Percentiles rank a stretch among this genome's conserved stretches.
These are phyloP conservation scores for Scytalopus superciliaris DNA, from an alignment of 2,113 vertebrate species.

Conservation along the genomic window DNA sequence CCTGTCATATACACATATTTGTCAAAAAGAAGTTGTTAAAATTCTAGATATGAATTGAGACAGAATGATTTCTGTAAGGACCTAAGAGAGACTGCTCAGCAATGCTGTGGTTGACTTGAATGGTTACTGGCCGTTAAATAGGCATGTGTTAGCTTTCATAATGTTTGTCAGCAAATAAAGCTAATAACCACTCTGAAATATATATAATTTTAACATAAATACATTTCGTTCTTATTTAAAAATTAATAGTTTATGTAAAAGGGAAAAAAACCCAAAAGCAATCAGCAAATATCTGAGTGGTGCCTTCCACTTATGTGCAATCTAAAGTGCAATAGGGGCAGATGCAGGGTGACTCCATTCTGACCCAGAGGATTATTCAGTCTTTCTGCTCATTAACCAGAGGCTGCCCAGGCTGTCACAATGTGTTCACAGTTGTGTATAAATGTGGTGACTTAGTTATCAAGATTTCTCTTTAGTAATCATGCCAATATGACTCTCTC, in stretches of 20 bases:
- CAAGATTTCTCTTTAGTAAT: neutral
- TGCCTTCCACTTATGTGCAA: neutral
- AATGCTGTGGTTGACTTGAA: neutral
- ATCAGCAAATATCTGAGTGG: neutral
- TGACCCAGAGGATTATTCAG: slow-evolving; percentile 59
- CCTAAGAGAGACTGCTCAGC: neutral
- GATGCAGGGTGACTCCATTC: neutral
- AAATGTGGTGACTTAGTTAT: slow-evolving; percentile 22
- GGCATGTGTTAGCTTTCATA: neutral
- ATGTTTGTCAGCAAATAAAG: slow-evolving; percentile 11
- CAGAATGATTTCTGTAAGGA: neutral
- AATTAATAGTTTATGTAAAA: slow-evolving; percentile 39
- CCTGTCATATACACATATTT: neutral
- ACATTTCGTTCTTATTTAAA: slow-evolving; percentile 29
- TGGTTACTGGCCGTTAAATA: neutral
- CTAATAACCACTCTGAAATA: slow-evolving; percentile 5
- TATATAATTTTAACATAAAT: slow-evolving; percentile 1
- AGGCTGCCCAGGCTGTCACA: slow-evolving; percentile 42
- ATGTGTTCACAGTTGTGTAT: slow-evolving; percentile 1
- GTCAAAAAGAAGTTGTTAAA: neutral
- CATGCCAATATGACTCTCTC: neutral
- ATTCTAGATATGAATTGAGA: neutral
- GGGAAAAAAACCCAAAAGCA: neutral
- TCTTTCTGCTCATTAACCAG: slow-evolving; percentile 57
- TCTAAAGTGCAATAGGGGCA: slow-evolving; percentile 10